Evolutionary conservation across 2,797 vertebrate genomes (phyloP).

Genomic region (Peromyscus melanophrys): DNA sequence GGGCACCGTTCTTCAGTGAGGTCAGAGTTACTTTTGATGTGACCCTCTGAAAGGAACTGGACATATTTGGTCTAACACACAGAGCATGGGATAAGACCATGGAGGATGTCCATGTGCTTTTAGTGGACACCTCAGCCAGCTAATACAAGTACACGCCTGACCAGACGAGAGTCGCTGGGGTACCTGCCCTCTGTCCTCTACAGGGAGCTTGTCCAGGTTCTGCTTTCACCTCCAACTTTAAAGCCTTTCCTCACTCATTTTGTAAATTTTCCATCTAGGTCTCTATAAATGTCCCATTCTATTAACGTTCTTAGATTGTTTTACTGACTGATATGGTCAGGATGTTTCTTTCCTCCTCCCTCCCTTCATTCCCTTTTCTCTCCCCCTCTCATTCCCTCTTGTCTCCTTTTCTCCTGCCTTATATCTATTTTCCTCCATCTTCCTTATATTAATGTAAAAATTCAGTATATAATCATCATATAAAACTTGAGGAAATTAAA

Average conservation of each 20-base stretch:
- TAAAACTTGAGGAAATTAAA: constrained; percentile 30
- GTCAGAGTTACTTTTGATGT: not conserved
- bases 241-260: not conserved
- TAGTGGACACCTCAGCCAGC: not conserved
- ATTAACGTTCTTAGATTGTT: not conserved
- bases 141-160: not conserved
- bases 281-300: not conserved
- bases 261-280: not conserved
- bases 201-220: not conserved
- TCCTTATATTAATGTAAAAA: not conserved
- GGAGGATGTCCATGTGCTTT: not conserved
- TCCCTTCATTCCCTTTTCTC: too few species aligned
- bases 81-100: not conserved
- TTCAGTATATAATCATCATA: not conserved
- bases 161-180: too few species aligned
- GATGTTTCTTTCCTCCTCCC: not conserved
- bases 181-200: not conserved
- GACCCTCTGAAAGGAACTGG: not conserved
- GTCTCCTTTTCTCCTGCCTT: not conserved
- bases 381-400: accelerated
- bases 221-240: not conserved
- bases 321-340: not conserved
- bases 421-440: not conserved
- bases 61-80: not conserved
- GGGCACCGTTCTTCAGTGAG: not conserved